Evolutionary conservation across 2,113 vertebrate species (phyloP), one percentile per base, ranked within the genome.

Genomic region (Periophthalmodon schlosseri): DNA sequence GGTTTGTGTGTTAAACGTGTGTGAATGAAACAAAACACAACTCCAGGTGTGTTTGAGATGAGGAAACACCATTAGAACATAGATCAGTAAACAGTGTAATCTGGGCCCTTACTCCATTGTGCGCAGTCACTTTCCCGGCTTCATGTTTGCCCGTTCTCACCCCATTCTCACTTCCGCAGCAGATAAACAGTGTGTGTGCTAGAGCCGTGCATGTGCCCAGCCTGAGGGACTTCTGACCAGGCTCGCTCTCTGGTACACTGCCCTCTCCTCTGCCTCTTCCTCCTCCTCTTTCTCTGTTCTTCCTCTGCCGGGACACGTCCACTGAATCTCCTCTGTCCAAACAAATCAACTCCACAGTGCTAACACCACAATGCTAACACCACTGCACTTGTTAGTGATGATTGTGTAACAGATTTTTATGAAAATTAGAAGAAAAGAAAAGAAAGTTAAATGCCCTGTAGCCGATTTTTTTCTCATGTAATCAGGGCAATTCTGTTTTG

Each of bases 141-240:
- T 69, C 58, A 66, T 77, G 79, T 86, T 81, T 82, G 91, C 88
- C 83, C 67, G 68, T 79, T 87, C 78, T 76, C 65, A 76, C 86
- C 39, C 72, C 78, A 83, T 87, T 77, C 79, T 44, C 86, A 80
- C 83, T 79, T 78, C 88, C 80, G 80, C 74, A 72, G 82, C 73
- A 69, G 77, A 84, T 76, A 84, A 86, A 80, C 71, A 57, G 58
- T 10, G 39, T 14, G 44, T 14, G 63, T 23, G 6, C 7, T 28
- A 28, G 28, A 28, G 39, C 39, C 39, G 56, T 10, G 39, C 12
- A 46, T 15, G 64, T 23, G 7, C 10, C 49, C 49, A 80, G 87
- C 86, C 84, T 78, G 74, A 77, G 82, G 85, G 85, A 77, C 76
- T 76, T 64, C 67, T 83, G 68, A 82, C 76, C 74, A 68, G 50